Conservation (phyloP, 2,888 invertebrate genomes). For the Noctua janthina region DNA sequence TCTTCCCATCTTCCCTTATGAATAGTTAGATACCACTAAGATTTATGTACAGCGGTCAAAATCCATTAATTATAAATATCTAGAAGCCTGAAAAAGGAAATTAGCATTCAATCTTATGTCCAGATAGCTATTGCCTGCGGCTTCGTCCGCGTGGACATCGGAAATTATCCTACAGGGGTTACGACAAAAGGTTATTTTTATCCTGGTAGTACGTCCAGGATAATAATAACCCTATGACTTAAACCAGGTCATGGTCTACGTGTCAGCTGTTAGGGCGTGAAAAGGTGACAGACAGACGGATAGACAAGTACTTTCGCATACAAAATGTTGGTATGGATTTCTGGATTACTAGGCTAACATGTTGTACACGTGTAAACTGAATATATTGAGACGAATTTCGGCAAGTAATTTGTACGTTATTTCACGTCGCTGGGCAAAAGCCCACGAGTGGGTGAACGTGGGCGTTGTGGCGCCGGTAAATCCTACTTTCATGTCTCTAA, state of each 20-base stretch:
- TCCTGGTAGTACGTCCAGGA: too few relatives aligned
- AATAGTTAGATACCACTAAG: background rate
- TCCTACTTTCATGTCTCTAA: background rate
- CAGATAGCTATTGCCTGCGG: background rate
- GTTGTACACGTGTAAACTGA: slow-evolving; percentile 33
- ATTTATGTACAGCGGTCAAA: background rate
- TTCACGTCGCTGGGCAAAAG: slow-evolving; percentile 23
- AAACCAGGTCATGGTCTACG: background rate
- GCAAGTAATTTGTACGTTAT: slow-evolving; percentile 37
- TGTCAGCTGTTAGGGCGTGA: background rate
- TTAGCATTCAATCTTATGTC: background rate
- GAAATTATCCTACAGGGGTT: background rate
- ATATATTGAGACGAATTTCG: slow-evolving; percentile 33
- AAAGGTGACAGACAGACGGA: background rate
- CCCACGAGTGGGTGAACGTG: slow-evolving; percentile 26
- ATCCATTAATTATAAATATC: background rate
- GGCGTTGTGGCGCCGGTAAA: slow-evolving; percentile 9
- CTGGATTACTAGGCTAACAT: slow-evolving; percentile 1
- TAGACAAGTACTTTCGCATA: background rate
- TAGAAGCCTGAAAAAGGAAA: slow-evolving; percentile 1
- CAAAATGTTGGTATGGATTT: background rate
- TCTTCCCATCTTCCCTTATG: background rate
- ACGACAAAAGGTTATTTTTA: too few relatives aligned
- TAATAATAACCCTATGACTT: too few relatives aligned
- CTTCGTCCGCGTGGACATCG: background rate